Base-by-base conservation (phyloP, 2,888 invertebrate species). In the Plagodis pulveraria region DNA sequence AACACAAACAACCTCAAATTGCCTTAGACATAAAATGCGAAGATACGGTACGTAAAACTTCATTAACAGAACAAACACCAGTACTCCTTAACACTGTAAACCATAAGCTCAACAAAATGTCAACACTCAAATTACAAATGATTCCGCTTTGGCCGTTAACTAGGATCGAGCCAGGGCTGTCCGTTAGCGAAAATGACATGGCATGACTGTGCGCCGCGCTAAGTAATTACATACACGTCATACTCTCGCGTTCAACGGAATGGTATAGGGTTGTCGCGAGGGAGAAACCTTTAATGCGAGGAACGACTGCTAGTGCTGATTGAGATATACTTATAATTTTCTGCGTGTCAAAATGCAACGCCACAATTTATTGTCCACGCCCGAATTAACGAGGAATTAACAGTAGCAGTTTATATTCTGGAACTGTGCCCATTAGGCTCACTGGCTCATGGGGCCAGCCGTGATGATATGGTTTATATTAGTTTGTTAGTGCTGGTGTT, bases 221-320 rank as follows among this genome's bases (percentile, higher is more conserved):
- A 90, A 91, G 91, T 91, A 90, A 90, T 90, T 90, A 89, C 89
- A 84, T 83, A 84, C 86, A 82, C 86, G 87, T 89, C 86, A 88
- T 83, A 83, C 76, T 80, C 70, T 74, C 76, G 73, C 81, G 76
- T 65, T 72, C 70, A 78, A 76, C 78, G 75, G 76, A 77, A 81
- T 59, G 55, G 74, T 63, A 64, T 70, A 72, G 66, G 69, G 69
- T 56, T 69, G 63, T 40, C 40, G 40, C 8, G 36, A 8, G 6
- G 36, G 36, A 36, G 8, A 36, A 36, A 36, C 36, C 22, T 22
- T 22, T 4, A 22, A 22, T 22, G 22, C 22, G 22, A 22, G 22
- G 22, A 22, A 22, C 22, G 22, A 22, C 2, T 22, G 4, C 22
- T 22, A 22, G 22, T 22, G 22, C 22, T 22, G 1, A 2, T 22